Base-by-base conservation (phyloP, 1,140 invertebrate species). In the Drosophila obscura region DNA sequence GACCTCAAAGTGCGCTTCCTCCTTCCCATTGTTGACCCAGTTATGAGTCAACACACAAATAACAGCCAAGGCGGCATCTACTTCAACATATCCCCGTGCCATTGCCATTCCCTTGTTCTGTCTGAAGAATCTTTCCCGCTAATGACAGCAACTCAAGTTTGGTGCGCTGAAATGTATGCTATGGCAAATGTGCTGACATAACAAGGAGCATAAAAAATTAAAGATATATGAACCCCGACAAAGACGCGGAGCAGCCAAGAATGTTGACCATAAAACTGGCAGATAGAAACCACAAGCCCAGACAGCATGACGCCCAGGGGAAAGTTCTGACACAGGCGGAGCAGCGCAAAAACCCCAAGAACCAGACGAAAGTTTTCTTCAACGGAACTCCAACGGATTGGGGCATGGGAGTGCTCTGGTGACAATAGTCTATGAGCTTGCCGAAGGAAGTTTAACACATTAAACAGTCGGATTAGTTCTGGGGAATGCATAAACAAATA, bases 121-220 rank as follows among this genome's bases (percentile, higher is more conserved):
- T 60, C 41, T 44, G 22, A 9, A 50, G 50, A 69, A 58, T 51
- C 51, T 63, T 31, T 62, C 55, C 53, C 83, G 83, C 82, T 87
- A 87, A 87, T 87, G 82, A 87, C 82, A 87, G 77, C 72, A 68
- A 50, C 62, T 55, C 44, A 63, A 67, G 60, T 39, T 58, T 59
- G 53, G 58, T 28, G 53, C 72, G 65, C 78, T 76, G 58, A 85
- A 85, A 87, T 82, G 82, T 87, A 81, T 78, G 82, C 77, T 75
- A 87, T 75, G 69, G 55, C 60, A 55, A 85, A 85, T 77, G 72
- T 80, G 81, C 81, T 85, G 82, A 85, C 82, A 81, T 63, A 66
- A 71, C 60, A 31, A 46, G 46, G 61, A 56, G 59, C 51, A 73
- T 82, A 76, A 87, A 75, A 69, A 87, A 87, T 87, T 87, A 88